These are phyloP conservation scores for Strigamia maritima DNA, from an alignment of 2,888 invertebrate species.

Conservation along the genomic window DNA sequence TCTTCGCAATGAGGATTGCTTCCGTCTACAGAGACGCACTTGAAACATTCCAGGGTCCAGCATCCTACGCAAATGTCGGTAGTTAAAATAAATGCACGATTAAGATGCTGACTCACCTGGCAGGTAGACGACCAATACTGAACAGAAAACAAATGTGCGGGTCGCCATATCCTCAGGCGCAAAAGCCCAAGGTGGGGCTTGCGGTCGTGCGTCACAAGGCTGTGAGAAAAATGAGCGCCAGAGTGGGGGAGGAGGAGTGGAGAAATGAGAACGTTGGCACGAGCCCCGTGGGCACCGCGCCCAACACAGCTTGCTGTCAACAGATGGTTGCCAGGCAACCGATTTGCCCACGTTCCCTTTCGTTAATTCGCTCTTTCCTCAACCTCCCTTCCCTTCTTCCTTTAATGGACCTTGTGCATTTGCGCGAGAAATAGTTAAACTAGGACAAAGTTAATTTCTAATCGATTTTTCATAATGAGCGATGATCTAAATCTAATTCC, in stretches of 20 bases:
- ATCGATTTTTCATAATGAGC: background rate
- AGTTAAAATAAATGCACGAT: background rate
- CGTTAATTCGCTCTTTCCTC: background rate
- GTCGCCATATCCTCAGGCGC: background rate
- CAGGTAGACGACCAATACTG: background rate
- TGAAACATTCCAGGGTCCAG: conserved; percentile 85
- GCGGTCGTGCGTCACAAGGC: background rate
- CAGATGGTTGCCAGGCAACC: background rate
- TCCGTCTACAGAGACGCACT: conserved; percentile 88
- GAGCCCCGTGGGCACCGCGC: conserved; percentile 13
- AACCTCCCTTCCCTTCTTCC: background rate
- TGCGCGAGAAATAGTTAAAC: background rate
- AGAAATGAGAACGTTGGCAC: background rate
- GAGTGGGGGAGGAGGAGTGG: conserved; percentile 1
- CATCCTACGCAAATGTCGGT: conserved; percentile 38
- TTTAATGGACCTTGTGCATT: background rate
- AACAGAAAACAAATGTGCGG: background rate
- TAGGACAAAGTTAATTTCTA: background rate
- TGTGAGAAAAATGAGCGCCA: background rate
- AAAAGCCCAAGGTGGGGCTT: background rate
- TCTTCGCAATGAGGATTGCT: conserved; percentile 76
- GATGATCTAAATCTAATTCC: background rate
- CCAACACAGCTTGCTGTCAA: background rate
- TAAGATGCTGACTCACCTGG: background rate
- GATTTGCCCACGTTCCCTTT: background rate